Base-by-base conservation (phyloP, 2,888 invertebrate genomes). In the Acleris laterana region DNA sequence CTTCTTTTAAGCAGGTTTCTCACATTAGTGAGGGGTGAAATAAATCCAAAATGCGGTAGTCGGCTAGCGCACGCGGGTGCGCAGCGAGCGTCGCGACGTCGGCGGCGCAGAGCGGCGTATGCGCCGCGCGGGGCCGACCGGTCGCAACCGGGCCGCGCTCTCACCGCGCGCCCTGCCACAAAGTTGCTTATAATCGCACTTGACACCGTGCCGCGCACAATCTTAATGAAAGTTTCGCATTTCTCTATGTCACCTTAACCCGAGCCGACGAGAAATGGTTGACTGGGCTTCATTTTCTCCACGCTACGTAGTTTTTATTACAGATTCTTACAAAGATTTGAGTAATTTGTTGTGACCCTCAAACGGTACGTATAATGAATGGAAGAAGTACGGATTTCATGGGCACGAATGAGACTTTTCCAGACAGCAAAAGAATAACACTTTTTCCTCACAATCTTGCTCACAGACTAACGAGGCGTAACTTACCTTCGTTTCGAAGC, bases 71-170 rank as follows among this genome's bases (percentile, higher is more conserved):
- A 81, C 83, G 78, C 83, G 88, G 86, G 87, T 81, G 85, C 82
- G 82, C 74, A 79, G 77, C 84, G 81, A 84, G 90, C 90, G 90
- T 90, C 90, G 91, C 90, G 90, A 88, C 90, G 90, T 87, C 86
- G 89, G 77, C 90, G 90, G 86, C 86, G 83, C 90, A 83, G 82
- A 85, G 87, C 89, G 85, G 86, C 84, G 77, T 87, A 83, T 85
- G 88, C 87, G 87, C 86, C 79, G 82, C 85, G 84, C 78, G 90
- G 91, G 89, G 89, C 86, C 90, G 90, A 90, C 91, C 91, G 92
- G 91, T 90, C 91, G 89, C 90, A 90, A 90, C 84, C 89, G 88
- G 92, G 90, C 86, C 90, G 87, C 88, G 84, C 90, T 90, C 90
- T 89, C 90, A 86, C 90, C 90, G 81, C 78, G 78, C 83, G 76